Percentiles rank a stretch among this genome's conserved stretches.
Evolutionary conservation across 2,888 invertebrate genomes (phyloP).

Genomic region (Noctuana brunneofusca): DNA sequence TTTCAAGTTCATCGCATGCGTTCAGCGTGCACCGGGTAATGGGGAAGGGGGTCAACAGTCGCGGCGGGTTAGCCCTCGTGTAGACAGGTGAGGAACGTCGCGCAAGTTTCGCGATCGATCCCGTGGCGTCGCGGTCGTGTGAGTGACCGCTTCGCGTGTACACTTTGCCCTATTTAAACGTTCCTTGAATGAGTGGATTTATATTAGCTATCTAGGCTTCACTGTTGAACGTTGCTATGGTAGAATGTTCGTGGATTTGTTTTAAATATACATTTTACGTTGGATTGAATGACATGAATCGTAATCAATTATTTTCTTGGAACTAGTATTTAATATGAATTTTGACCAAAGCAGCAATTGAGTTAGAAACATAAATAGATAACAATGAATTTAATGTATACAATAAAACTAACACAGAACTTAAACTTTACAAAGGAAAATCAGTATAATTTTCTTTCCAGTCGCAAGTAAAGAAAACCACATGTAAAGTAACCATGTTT

Average conservation of each 20-base stretch:
- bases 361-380: no score
- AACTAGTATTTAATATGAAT: no score
- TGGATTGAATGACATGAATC: no score
- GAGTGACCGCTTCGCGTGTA: constrained; percentile 29
- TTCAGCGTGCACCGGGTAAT: constrained; percentile 24
- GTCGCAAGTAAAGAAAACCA: background rate
- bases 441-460: background rate
- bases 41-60: constrained; percentile 31
- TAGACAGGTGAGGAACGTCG: constrained; percentile 29
- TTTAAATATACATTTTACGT: no score
- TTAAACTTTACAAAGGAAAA: background rate
- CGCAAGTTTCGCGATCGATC: constrained; percentile 28
- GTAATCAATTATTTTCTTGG: no score
- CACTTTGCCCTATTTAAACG: constrained; percentile 29
- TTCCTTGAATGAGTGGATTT: constrained; percentile 9
- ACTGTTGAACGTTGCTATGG: background rate
- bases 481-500: background rate
- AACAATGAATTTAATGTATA: background rate
- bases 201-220: background rate
- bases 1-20: constrained; percentile 34
- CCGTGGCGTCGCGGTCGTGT: background rate
- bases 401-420: background rate
- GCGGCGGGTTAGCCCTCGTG: constrained; percentile 10
- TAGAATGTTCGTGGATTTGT: background rate
- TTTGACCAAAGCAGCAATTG: no score